A percentile compares a stretch with the other conserved stretches of the same genome.
Evolutionary conservation across 2,797 vertebrate species (phyloP).

Genomic region (Tragelaphus oryx): DNA sequence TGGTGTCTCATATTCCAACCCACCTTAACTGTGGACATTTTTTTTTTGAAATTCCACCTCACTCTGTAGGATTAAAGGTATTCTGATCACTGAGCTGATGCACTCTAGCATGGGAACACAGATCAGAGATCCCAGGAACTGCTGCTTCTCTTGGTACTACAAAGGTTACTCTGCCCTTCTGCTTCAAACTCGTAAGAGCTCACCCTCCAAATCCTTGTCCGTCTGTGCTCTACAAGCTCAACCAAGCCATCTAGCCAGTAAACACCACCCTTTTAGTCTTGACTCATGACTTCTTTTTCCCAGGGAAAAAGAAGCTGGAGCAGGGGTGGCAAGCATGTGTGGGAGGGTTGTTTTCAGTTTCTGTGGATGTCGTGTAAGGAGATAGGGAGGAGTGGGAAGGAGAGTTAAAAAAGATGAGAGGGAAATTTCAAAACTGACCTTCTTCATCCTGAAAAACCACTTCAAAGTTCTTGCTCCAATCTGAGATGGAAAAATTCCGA

Average conservation of each 20-base stretch:
- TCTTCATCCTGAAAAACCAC: constrained; percentile 98
- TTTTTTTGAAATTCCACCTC: background rate
- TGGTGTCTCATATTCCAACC: background rate
- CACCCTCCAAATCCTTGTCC: background rate
- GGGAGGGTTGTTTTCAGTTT: background rate
- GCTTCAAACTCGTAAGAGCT: background rate
- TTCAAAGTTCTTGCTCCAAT: constrained; percentile 99
- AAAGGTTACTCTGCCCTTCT: background rate
- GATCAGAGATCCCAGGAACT: background rate
- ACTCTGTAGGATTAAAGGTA: background rate
- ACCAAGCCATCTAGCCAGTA: background rate
- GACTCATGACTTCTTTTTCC: background rate
- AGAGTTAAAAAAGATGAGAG: constrained; percentile 12
- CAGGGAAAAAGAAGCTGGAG: background rate
- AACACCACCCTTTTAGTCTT: background rate
- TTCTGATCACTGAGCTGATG: background rate
- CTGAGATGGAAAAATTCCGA: constrained; percentile 96
- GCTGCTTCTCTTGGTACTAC: background rate
- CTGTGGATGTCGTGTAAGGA: background rate
- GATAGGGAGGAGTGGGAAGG: background rate
- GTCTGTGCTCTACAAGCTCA: background rate
- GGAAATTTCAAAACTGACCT: constrained; percentile 84
- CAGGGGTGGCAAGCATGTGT: background rate
- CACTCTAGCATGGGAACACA: background rate
- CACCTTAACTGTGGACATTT: background rate